Conservation (phyloP, 2,113 vertebrate species). For the Antigone vipio region DNA sequence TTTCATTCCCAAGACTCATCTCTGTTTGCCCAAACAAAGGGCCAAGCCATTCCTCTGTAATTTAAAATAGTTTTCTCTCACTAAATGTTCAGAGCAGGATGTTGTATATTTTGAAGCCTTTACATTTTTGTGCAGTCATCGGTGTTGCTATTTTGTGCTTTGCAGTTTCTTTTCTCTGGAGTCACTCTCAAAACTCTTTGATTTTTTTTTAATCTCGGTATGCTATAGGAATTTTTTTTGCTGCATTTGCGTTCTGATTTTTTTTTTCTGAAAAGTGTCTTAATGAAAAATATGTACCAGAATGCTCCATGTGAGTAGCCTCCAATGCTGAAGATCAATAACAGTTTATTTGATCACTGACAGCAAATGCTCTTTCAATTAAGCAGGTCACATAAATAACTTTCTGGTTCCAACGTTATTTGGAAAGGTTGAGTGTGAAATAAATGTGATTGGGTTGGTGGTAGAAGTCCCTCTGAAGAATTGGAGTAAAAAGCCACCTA, state of each 20-base stretch:
- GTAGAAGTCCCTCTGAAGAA: neutral
- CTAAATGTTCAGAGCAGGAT: neutral
- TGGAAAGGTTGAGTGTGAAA: constrained; percentile 56
- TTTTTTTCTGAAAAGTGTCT: constrained; percentile 1
- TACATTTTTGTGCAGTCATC: neutral
- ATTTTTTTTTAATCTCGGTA: neutral
- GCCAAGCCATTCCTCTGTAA: neutral
- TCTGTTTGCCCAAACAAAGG: neutral
- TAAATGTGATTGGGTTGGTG: constrained; percentile 38
- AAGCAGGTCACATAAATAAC: constrained; percentile 69
- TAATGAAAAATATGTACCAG: constrained; percentile 55
- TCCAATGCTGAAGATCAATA: constrained; percentile 65
- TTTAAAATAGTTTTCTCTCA: neutral
- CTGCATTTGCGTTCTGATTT: constrained; percentile 31
- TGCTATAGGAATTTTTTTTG: constrained; percentile 1
- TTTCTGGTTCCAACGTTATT: constrained; percentile 50
- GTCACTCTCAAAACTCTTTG: neutral
- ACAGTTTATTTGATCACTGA: constrained; percentile 71
- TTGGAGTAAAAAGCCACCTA: neutral
- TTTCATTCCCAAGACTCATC: neutral
- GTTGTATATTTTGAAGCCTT: neutral
- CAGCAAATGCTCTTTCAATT: constrained; percentile 69
- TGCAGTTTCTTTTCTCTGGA: neutral
- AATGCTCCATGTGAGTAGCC: constrained; percentile 21
- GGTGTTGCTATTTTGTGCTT: neutral